These are phyloP conservation scores for Patiria pectinifera DNA, from an alignment of 53 echinoderm and acorn worm species.

Conservation along the genomic window DNA sequence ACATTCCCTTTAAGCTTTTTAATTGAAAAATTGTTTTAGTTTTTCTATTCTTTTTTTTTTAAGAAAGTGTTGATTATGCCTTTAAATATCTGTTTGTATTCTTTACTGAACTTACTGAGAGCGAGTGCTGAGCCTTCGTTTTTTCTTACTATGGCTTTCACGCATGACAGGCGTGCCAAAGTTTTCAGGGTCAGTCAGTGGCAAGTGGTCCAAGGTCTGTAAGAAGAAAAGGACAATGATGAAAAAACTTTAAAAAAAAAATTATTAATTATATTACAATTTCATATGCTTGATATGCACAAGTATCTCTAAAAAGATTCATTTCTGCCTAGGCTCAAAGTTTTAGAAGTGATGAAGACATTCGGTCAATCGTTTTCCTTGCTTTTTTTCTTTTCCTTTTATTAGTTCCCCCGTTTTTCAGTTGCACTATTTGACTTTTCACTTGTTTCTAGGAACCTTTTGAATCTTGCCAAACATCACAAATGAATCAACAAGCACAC, in stretches of 20 bases:
- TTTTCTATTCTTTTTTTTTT: too few relatives aligned
- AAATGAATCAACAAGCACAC: too few relatives aligned
- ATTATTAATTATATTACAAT: background rate
- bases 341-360: background rate
- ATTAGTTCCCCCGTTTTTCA: too few relatives aligned
- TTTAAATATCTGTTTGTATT: background rate
- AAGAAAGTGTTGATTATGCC: background rate
- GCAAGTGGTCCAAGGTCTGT: conserved; percentile 96
- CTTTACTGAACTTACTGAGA: conserved; percentile 75
- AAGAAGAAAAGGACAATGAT: background rate
- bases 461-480: too few relatives aligned
- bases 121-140: conserved; percentile 73
- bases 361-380: too few relatives aligned
- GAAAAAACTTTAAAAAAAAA: background rate
- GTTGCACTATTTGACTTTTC: too few relatives aligned
- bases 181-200: conserved; percentile 97
- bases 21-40: too few relatives aligned
- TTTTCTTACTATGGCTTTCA: conserved; percentile 71
- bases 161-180: conserved; percentile 97
- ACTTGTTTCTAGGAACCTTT: too few relatives aligned
- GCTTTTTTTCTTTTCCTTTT: too few relatives aligned
- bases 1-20: too few relatives aligned
- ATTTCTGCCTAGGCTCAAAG: background rate
- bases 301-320: too few relatives aligned
- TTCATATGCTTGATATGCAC: background rate